Evolutionary conservation across 1,140 invertebrate species (phyloP), one percentile per base, ranked within the genome.

Genomic region (Neuroterus valhalla): DNA sequence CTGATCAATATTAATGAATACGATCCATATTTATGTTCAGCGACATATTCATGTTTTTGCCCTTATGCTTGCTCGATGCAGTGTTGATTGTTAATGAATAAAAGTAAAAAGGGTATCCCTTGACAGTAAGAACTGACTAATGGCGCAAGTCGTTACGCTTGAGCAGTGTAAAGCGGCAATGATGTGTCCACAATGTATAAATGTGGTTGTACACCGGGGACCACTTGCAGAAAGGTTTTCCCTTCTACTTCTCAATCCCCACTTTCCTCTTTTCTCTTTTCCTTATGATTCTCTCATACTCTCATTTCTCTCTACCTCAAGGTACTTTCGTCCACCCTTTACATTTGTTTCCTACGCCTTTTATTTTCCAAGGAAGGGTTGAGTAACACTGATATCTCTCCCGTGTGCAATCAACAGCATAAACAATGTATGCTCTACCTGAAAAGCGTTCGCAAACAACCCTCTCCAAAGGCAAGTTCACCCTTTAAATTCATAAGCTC

Each of bases 321-420:
- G 26, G 52, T 21, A 55, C 52, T 55, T 55, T 55, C 26, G 19
- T 55, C 52, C 26, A 55, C 21, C 12, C 21, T 26, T 55, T 31
- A 55, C 23, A 55, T 55, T 55, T 26, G 11, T 55, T 55, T 55
- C 19, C 12, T 55, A 26, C 12, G 23, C 52, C 19, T 55, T 55
- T 55, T 55, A 55, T 55, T 55, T 55, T 55, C 11, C 19, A 15
- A 15, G 21, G 15, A 55, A 55, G 21, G 10, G 52, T 55, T 55
- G 52, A 55, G 52, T 14, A 55, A 14, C 23, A 26, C 71, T 77
- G 74, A 81, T 81, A 77, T 77, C 78, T 71, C 78, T 81, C 72
- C 62, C 21, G 78, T 70, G 72, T 79, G 62, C 75, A 74, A 62
- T 72, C 75, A 81, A 79, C 70, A 77, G 71, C 66, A 74, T 79